phyloP scores from a whole-genome alignment of 2,888 invertebrate genomes.

The Zaprionus obscuricornis region DNA sequence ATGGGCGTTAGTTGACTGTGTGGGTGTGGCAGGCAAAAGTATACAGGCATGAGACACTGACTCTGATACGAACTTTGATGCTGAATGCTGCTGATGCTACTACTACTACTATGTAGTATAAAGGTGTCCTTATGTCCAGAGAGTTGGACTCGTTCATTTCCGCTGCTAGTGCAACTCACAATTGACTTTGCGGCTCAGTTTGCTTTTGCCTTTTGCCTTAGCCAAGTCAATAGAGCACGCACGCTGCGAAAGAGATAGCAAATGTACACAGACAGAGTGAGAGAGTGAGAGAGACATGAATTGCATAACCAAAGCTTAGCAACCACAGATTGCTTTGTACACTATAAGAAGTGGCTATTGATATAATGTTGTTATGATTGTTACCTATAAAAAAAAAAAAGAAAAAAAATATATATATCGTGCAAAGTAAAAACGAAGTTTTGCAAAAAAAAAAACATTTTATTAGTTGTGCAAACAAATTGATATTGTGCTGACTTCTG shows the following conservation, averaged over 20 bases:
- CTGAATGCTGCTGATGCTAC: not conserved
- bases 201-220: slow-evolving; percentile 50
- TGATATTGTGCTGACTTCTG: too few species aligned
- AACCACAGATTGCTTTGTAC: slow-evolving; percentile 29
- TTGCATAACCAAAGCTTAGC: slow-evolving; percentile 10
- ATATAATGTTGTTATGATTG: slow-evolving; percentile 12
- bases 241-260: slow-evolving; percentile 26
- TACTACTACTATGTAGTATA: not conserved
- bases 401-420: too few species aligned
- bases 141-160: slow-evolving; percentile 59
- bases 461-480: too few species aligned
- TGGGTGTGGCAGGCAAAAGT: not conserved
- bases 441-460: too few species aligned
- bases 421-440: too few species aligned
- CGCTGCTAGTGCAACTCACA: slow-evolving; percentile 47
- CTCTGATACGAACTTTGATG: slow-evolving; percentile 16
- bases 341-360: not conserved
- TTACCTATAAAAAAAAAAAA: not conserved
- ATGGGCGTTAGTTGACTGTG: not conserved
- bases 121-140: slow-evolving; percentile 17
- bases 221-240: slow-evolving; percentile 73
- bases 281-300: slow-evolving; percentile 1
- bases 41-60: slow-evolving; percentile 18
- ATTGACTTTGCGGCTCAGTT: slow-evolving; percentile 73
- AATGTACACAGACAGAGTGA: slow-evolving; percentile 10